phyloP scores from a whole-genome alignment of 1,140 invertebrate genomes.

The Pteromalus puparum region DNA sequence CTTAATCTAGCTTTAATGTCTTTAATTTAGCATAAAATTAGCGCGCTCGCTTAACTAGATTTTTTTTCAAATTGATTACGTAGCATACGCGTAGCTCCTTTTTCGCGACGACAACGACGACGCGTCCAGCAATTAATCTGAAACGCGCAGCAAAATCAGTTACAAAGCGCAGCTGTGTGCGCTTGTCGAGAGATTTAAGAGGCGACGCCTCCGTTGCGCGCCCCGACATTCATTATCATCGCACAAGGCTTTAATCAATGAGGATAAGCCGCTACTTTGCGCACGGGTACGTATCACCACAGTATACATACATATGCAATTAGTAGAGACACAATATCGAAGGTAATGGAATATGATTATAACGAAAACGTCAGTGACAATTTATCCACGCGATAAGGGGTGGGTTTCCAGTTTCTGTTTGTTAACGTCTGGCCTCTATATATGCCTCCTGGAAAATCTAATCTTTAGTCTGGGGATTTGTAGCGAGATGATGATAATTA shows the following conservation, averaged over 20 bases:
- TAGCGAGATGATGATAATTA: too few species aligned
- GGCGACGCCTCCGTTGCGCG: not conserved
- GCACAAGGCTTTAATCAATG: not conserved
- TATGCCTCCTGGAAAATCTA: not conserved
- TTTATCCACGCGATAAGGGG: not conserved
- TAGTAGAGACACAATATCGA: not conserved
- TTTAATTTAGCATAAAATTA: too few species aligned
- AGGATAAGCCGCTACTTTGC: not conserved
- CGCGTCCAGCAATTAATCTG: not conserved
- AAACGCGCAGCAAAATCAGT: not conserved
- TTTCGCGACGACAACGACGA: not conserved
- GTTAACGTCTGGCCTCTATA: not conserved
- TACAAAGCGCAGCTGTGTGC: not conserved
- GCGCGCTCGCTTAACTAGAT: too few species aligned
- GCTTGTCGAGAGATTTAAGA: not conserved
- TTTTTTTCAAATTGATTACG: too few species aligned
- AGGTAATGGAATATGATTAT: not conserved
- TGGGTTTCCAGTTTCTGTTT: conserved; percentile 2
- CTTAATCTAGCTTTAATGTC: too few species aligned
- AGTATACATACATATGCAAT: not conserved
- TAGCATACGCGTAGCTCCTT: not conserved
- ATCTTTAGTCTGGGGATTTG: not conserved
- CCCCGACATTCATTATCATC: not conserved
- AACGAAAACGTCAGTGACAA: not conserved
- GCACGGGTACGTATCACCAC: not conserved